Conservation (phyloP, 2,113 vertebrate genomes). For the Amphiprion ocellaris region DNA sequence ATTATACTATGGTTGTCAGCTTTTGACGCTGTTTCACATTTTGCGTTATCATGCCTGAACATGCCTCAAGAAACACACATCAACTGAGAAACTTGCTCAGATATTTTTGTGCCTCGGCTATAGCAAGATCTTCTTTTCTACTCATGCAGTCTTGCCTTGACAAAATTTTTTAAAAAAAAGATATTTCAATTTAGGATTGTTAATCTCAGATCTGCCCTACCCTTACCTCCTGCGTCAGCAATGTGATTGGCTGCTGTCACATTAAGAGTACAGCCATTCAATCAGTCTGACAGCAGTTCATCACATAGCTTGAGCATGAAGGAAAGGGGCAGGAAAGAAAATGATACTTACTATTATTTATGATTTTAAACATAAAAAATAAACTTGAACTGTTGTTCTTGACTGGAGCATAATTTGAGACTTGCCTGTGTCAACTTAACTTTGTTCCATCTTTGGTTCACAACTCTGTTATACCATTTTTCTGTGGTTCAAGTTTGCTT, state of each 20-base stretch:
- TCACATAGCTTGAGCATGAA: too few relatives aligned
- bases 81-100: not conserved
- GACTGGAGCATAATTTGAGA: too few relatives aligned
- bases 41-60: conserved; percentile 23
- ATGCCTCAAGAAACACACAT: conserved; percentile 27
- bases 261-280: not conserved
- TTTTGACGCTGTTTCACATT: conserved; percentile 30
- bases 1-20: conserved; percentile 19
- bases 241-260: too few relatives aligned
- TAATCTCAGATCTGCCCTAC: not conserved
- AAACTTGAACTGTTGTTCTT: too few relatives aligned
- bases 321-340: too few relatives aligned
- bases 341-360: too few relatives aligned
- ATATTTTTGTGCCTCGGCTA: not conserved
- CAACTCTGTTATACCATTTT: too few relatives aligned
- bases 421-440: too few relatives aligned
- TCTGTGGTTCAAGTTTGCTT: too few relatives aligned
- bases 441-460: too few relatives aligned
- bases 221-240: not conserved
- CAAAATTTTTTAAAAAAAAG: not conserved
- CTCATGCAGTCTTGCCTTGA: not conserved
- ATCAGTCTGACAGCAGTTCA: not conserved
- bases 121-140: not conserved
- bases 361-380: too few relatives aligned
- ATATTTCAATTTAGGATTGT: not conserved